A percentile compares a stretch with the other conserved stretches of the same genome.
Evolutionary conservation across 2,888 invertebrate species (phyloP).

Genomic region (Panzeria rudis): DNA sequence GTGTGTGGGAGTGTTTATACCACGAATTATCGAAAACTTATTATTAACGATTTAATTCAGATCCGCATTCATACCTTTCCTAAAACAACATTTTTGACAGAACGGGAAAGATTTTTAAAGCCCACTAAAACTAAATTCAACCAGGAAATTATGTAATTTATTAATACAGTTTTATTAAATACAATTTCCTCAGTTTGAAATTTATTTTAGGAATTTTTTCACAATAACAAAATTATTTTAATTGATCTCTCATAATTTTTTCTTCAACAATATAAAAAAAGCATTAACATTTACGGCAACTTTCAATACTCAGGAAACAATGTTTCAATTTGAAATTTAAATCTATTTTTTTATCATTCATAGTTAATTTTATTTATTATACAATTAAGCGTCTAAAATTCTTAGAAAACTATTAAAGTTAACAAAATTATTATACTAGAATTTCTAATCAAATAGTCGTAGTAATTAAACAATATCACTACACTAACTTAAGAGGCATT

Average conservation of each 20-base stretch:
- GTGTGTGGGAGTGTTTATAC: too few species aligned
- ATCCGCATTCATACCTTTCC: neutral
- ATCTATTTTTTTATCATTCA: constrained; percentile 24
- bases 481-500: neutral
- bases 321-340: constrained; percentile 50
- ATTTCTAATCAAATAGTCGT: neutral
- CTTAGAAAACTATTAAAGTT: constrained; percentile 39
- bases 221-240: neutral
- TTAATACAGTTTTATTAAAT: neutral
- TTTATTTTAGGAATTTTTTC: neutral
- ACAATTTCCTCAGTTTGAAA: neutral
- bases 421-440: constrained; percentile 17
- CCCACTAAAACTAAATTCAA: neutral
- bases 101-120: neutral
- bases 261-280: neutral
- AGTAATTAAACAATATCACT: neutral
- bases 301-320: constrained; percentile 44
- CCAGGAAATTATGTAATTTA: constrained; percentile 20
- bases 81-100: neutral
- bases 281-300: neutral
- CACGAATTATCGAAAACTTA: too few species aligned
- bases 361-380: constrained; percentile 50
- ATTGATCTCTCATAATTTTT: neutral
- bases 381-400: constrained; percentile 48
- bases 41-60: neutral